phyloP scores from a whole-genome alignment of 2,888 invertebrate genomes.

The Mongoloraphidia duomilia region DNA sequence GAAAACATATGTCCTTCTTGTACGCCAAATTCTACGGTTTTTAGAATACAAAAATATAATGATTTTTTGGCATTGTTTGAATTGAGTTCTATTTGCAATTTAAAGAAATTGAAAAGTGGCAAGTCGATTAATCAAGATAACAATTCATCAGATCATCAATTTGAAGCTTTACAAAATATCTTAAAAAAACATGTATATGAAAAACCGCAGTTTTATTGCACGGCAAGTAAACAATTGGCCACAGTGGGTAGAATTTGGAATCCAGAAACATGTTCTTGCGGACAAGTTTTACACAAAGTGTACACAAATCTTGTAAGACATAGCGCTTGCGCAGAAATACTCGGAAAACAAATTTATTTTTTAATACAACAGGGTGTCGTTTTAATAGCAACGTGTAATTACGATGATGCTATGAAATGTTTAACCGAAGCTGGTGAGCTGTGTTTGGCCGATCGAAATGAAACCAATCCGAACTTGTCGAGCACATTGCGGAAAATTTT shows the following conservation, averaged over 20 bases:
- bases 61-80: conserved; percentile 8
- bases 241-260: conserved; percentile 17
- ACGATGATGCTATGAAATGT: conserved; percentile 21
- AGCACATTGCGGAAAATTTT: conserved; percentile 14
- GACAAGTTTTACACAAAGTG: conserved; percentile 17
- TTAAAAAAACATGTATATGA: background rate
- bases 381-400: conserved; percentile 22
- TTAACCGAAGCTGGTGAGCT: conserved; percentile 18
- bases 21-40: conserved; percentile 9
- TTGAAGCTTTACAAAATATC: background rate
- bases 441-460: conserved; percentile 14
- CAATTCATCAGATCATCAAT: background rate
- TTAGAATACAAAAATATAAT: conserved; percentile 12
- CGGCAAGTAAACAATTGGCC: no score
- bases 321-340: conserved; percentile 15
- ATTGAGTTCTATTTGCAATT: background rate
- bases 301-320: conserved; percentile 18
- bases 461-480: conserved; percentile 10
- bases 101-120: conserved; percentile 1
- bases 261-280: conserved; percentile 19
- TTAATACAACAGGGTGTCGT: conserved; percentile 24
- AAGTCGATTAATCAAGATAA: conserved; percentile 5
- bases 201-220: background rate
- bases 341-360: conserved; percentile 21
- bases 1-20: conserved; percentile 37